A percentile compares a stretch with the other conserved stretches of the same genome.
Conservation (phyloP, 1,140 invertebrate genomes). For the Drosophila suzukii region DNA sequence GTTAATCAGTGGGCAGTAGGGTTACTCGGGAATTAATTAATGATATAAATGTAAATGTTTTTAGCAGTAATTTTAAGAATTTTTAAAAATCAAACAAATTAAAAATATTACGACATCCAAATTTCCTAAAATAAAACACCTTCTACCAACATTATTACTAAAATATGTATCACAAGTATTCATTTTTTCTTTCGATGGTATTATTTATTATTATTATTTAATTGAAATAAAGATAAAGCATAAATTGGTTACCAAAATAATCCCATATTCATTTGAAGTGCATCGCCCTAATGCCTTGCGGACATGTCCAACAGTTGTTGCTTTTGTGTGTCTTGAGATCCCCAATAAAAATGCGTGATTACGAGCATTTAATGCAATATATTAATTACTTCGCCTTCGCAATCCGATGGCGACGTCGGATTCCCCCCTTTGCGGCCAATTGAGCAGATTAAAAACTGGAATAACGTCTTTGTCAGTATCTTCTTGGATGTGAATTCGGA, state of each 20-base stretch:
- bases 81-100: too few relatives aligned
- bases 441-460: slow-evolving; percentile 76
- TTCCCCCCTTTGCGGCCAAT: slow-evolving; percentile 5
- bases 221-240: neutral
- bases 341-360: slow-evolving; percentile 68
- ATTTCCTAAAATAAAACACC: too few relatives aligned
- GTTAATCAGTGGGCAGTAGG: slow-evolving; percentile 30
- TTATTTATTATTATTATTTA: too few relatives aligned
- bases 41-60: too few relatives aligned
- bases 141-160: too few relatives aligned
- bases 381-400: slow-evolving; percentile 65
- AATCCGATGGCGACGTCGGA: slow-evolving; percentile 31
- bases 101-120: too few relatives aligned
- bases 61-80: too few relatives aligned
- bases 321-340: slow-evolving; percentile 20
- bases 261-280: slow-evolving; percentile 12
- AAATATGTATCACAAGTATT: too few relatives aligned
- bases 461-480: slow-evolving; percentile 73
- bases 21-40: neutral
- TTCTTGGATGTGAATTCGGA: slow-evolving; percentile 35
- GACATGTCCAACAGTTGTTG: slow-evolving; percentile 18
- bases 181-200: too few relatives aligned
- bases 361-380: slow-evolving; percentile 74
- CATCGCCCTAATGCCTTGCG: slow-evolving; percentile 39
- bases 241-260: neutral